phyloP scores from a whole-genome alignment of 2,113 vertebrate genomes.

The Proteles cristata region DNA sequence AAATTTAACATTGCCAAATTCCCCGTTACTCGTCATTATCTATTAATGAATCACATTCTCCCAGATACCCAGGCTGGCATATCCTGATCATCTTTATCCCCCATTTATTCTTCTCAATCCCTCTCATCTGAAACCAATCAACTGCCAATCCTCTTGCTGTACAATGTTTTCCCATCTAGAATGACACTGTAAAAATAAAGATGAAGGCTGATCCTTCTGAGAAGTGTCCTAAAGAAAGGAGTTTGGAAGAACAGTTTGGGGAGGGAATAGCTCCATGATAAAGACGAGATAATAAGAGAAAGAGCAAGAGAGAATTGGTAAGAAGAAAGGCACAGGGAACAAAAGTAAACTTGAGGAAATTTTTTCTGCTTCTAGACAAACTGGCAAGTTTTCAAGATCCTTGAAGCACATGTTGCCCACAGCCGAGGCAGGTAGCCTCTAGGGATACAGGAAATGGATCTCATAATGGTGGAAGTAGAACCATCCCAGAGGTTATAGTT shows the following conservation, averaged over 20 bases:
- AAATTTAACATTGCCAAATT: not conserved
- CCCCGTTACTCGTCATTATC: not conserved
- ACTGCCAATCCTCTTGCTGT: not conserved
- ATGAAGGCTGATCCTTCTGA: not conserved
- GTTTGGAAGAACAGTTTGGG: not conserved
- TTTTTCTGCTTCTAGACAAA: not conserved
- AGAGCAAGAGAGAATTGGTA: not conserved
- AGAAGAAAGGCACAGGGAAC: not conserved
- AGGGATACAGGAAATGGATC: not conserved
- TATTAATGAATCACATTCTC: conserved; percentile 14
- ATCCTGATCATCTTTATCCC: not conserved
- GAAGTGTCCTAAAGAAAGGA: not conserved
- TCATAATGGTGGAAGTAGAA: not conserved
- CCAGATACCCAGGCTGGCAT: not conserved
- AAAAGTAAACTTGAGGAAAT: not conserved
- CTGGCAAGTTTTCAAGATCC: not conserved
- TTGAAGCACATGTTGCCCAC: not conserved
- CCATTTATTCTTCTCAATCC: not conserved
- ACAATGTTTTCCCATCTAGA: not conserved
- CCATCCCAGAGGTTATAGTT: not conserved
- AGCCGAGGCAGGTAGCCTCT: not conserved
- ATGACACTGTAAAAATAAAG: not conserved
- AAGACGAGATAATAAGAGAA: not conserved
- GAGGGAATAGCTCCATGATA: not conserved
- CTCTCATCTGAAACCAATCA: not conserved